These are phyloP conservation scores for Priocnemis perturbator DNA, from an alignment of 2,888 invertebrate genomes.

Conservation along the genomic window DNA sequence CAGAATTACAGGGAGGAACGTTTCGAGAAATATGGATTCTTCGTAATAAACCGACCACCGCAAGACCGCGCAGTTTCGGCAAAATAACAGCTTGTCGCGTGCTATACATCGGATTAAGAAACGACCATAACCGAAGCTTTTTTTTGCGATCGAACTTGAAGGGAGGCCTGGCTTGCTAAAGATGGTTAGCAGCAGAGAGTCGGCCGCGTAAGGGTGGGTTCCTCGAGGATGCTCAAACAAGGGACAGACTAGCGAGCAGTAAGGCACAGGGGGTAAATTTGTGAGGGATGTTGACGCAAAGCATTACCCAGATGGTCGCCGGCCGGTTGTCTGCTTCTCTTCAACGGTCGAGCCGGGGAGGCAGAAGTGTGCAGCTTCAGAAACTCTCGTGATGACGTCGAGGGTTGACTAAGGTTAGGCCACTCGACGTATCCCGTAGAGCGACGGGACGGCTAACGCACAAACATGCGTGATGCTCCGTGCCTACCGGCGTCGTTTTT, in stretches of 20 bases:
- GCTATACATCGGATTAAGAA: too few species aligned
- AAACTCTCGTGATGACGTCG: constrained; percentile 58
- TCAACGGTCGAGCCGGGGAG: constrained; percentile 40
- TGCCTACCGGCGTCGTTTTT: not conserved
- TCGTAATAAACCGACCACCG: too few species aligned
- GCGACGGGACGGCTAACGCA: constrained; percentile 31
- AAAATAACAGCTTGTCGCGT: too few species aligned
- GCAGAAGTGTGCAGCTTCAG: constrained; percentile 53
- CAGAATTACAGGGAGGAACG: too few species aligned
- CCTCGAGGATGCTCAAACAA: constrained; percentile 37
- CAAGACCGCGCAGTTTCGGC: too few species aligned
- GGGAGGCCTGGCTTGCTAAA: too few species aligned
- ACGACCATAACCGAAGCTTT: too few species aligned
- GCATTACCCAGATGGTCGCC: constrained; percentile 64
- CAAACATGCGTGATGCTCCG: constrained; percentile 34
- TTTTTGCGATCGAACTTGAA: too few species aligned
- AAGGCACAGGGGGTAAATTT: constrained; percentile 17
- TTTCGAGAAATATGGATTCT: too few species aligned
- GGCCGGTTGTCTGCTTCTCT: constrained; percentile 48
- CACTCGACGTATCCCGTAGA: constrained; percentile 52
- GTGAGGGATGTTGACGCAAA: constrained; percentile 62
- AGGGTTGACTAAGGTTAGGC: constrained; percentile 64
- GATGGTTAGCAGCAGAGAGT: too few species aligned
- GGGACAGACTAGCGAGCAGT: not conserved
- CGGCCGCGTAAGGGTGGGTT: not conserved